Evolutionary conservation across 2,113 vertebrate genomes (phyloP), one percentile per base, ranked within the genome.

Genomic region (Meleagris gallopavo): DNA sequence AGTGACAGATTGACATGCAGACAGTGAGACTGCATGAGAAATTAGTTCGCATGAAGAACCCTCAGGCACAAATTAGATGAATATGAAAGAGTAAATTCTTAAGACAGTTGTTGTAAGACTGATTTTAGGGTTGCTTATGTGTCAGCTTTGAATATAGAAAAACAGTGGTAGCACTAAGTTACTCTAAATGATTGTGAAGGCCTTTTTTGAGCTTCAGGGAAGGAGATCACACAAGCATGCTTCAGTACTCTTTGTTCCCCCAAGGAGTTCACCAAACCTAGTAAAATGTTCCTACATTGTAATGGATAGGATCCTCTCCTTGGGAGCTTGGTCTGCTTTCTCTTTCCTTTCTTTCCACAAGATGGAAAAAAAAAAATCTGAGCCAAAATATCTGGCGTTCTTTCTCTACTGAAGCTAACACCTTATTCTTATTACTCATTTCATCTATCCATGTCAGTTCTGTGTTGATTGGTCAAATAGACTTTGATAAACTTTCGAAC

Each of bases 71-170:
- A 19, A 9, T 41, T 45, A n/a, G 9, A 32, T 83, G 55, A 89
- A 69, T 73, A 41, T 27, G 27, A 84, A 72, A 88, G 64, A 72
- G 19, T 13, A 75, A 90, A 89, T 83, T 83, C 75, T 83, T 83
- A 55, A 88, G 74, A 62, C 85, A 76, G 48, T 82, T 72, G 43
- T 79, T 73, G 46, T 34, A 60, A 95, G 60, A 71, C 30, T 66
- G 75, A 74, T 87, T 96, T 93, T 74, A 45, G 54, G 18, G 21
- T 52, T 94, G 58, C 82, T 94, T 87, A 19, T 74, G 27, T 65
- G 71, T 80, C 11, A 6, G 29, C 36, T 94, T 88, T 80, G 85
- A 93, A 64, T 50, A 64, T 0, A 13, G 67, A 83, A 67, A 32
- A 41, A 80, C 79, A 45, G 27, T 40, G 30, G 64, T 71, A 54